These are phyloP conservation scores for Malurus elegans DNA, from an alignment of 2,113 vertebrate genomes.

Conservation along the genomic window DNA sequence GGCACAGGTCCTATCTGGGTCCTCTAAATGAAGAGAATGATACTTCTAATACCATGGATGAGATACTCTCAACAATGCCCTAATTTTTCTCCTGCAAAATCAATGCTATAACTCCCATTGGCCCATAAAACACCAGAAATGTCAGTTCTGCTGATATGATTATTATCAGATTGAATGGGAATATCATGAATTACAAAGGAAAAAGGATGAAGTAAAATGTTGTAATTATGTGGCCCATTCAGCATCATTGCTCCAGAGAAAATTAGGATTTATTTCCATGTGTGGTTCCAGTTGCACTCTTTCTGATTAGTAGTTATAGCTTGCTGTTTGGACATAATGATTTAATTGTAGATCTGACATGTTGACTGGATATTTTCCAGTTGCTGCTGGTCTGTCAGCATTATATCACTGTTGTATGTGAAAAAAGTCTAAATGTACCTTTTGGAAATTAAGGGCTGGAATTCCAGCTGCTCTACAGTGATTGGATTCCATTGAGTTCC, in stretches of 20 bases:
- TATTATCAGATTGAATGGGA: background rate
- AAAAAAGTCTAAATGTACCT: constrained; percentile 2
- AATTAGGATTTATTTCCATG: constrained; percentile 42
- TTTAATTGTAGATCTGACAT: constrained; percentile 39
- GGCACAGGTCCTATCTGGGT: background rate
- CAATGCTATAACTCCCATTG: background rate
- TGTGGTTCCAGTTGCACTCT: background rate
- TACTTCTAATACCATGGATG: background rate
- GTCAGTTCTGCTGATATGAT: background rate
- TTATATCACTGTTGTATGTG: background rate
- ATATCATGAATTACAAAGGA: background rate
- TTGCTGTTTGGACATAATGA: constrained; percentile 26
- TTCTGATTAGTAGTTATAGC: constrained; percentile 37
- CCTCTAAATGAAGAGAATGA: background rate
- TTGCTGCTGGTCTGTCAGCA: background rate
- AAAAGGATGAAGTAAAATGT: background rate
- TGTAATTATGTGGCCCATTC: constrained; percentile 27
- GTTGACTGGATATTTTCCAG: constrained; percentile 15
- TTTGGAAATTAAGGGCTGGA: background rate
- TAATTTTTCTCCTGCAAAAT: background rate
- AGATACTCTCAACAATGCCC: background rate
- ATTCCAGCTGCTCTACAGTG: background rate
- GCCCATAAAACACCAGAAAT: background rate
- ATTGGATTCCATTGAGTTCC: background rate
- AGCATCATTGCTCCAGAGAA: background rate